These are phyloP conservation scores for Lasioglossum leucozonium DNA, from an alignment of 2,888 invertebrate species.

Conservation along the genomic window DNA sequence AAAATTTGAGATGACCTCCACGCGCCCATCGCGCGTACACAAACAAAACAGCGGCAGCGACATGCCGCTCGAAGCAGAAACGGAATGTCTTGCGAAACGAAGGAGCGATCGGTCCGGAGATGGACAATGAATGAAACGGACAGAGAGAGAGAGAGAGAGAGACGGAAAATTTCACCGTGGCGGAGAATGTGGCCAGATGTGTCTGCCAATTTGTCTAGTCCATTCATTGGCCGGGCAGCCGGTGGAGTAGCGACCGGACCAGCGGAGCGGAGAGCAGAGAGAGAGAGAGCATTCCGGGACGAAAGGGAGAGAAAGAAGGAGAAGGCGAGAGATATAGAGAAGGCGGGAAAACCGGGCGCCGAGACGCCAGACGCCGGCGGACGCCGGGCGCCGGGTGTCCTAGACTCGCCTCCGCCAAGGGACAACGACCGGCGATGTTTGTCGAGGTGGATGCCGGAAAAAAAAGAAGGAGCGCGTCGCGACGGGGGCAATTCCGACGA, in stretches of 20 bases:
- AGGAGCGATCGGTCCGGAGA: background rate
- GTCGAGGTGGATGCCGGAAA: constrained; percentile 58
- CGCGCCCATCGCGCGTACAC: no score
- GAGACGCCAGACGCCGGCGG: constrained; percentile 75
- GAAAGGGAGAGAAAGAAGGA: background rate
- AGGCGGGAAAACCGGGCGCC: constrained; percentile 65
- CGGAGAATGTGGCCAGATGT: constrained; percentile 15
- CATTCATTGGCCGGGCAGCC: constrained; percentile 41
- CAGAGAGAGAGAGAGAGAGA: background rate
- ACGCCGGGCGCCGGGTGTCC: constrained; percentile 78
- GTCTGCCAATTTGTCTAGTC: constrained; percentile 59
- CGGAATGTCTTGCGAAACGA: background rate
- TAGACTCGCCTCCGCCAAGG: constrained; percentile 78
- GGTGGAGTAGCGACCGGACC: constrained; percentile 24
- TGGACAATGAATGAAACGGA: background rate
- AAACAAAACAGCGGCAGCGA: no score
- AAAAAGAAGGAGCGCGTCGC: constrained; percentile 12
- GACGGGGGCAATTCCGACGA: constrained; percentile 14
- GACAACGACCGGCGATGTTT: constrained; percentile 78
- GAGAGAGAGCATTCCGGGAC: background rate
- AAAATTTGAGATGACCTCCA: no score
- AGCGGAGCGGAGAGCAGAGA: background rate
- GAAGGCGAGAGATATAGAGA: background rate
- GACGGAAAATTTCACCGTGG: background rate
- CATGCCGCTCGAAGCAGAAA: no score